Conservation (phyloP, 2,113 vertebrate species). For the Corvus moneduloides region DNA sequence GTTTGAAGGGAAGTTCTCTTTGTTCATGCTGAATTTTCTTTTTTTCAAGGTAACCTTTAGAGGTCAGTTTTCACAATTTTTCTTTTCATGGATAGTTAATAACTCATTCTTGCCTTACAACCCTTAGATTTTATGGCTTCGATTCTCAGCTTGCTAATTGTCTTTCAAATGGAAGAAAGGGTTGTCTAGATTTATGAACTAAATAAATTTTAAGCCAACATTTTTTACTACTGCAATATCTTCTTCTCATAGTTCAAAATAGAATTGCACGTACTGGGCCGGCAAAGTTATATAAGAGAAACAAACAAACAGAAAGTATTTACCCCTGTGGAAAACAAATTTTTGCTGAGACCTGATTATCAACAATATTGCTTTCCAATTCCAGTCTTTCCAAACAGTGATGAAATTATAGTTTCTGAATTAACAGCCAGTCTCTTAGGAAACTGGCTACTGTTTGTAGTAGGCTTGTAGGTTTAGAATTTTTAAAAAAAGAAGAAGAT, state of each 20-base stretch:
- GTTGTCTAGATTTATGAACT: not conserved
- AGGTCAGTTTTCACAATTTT: not conserved
- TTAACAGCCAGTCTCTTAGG: not conserved
- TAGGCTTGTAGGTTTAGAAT: not conserved
- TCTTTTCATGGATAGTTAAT: not conserved
- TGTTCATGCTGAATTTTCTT: not conserved
- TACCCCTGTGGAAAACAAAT: fast-evolving
- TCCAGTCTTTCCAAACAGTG: not conserved
- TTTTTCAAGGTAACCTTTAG: not conserved
- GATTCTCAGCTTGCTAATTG: not conserved
- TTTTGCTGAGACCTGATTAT: not conserved
- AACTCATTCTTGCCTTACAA: not conserved
- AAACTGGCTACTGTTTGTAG: not conserved
- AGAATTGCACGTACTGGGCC: not conserved
- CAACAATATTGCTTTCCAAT: not conserved
- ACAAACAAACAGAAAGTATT: not conserved
- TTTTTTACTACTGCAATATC: not conserved
- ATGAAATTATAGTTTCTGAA: not conserved
- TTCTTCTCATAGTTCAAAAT: not conserved
- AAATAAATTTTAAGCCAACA: not conserved
- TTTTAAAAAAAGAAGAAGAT: slow-evolving; percentile 6
- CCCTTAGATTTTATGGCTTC: not conserved
- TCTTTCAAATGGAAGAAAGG: not conserved
- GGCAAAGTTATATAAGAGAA: not conserved
- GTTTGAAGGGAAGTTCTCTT: not conserved